Percentiles rank a stretch among this genome's conserved stretches.
These are phyloP conservation scores for Beroe ovata DNA, from an alignment of 37 sponge, comb jelly and placozoan genomes.

Conservation along the genomic window DNA sequence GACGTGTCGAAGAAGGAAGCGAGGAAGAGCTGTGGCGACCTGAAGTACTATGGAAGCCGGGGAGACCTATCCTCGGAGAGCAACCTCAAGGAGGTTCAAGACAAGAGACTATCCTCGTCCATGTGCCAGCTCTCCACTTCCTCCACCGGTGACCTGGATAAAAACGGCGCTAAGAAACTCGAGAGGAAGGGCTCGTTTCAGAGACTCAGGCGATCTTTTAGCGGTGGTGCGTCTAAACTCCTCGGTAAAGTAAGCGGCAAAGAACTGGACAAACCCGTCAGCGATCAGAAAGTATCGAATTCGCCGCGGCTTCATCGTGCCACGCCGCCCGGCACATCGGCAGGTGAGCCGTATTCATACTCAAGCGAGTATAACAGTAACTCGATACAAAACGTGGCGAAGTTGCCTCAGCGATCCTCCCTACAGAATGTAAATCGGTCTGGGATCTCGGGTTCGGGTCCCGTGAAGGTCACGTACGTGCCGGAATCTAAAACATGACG, in stretches of 20 bases:
- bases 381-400: conserved; percentile 32
- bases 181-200: conserved; percentile 60
- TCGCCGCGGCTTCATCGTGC: conserved; percentile 51
- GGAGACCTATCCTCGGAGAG: conserved; percentile 12
- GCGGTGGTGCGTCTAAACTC: conserved; percentile 57
- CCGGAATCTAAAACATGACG: conserved; percentile 61
- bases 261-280: neutral
- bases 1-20: neutral
- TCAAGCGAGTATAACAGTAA: neutral
- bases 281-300: neutral
- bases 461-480: conserved; percentile 49
- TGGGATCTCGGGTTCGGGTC: conserved; percentile 24
- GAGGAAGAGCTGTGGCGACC: conserved; percentile 62
- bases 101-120: conserved; percentile 61
- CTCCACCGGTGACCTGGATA: neutral
- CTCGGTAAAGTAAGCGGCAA: conserved; percentile 61
- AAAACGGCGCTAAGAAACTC: neutral
- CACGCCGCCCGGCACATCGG: conserved; percentile 56
- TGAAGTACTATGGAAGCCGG: conserved; percentile 46
- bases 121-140: conserved; percentile 59
- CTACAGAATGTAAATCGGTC: neutral
- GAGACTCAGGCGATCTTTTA: conserved; percentile 20
- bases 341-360: conserved; percentile 41
- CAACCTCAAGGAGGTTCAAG: conserved; percentile 43
- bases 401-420: neutral